phyloP scores from a whole-genome alignment of 1,140 invertebrate species.

The Rhopalosiphum maidis region DNA sequence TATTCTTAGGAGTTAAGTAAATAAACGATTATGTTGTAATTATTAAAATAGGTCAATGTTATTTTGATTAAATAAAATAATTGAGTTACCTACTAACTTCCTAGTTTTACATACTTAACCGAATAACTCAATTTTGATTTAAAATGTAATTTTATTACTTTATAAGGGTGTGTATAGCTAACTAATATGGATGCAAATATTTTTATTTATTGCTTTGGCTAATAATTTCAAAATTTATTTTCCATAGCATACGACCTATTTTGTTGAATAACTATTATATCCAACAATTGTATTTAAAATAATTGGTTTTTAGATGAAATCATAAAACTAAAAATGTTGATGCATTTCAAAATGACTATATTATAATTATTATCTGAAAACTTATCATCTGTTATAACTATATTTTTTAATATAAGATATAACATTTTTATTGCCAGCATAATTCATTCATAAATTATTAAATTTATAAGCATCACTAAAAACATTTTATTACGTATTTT shows the following conservation, averaged over 20 bases:
- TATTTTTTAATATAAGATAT: too few relatives aligned
- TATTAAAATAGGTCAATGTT: background rate
- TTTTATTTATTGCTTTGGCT: too few relatives aligned
- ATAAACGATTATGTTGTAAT: background rate
- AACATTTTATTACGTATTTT: background rate
- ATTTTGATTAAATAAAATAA: background rate
- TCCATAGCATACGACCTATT: background rate
- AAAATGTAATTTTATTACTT: too few relatives aligned
- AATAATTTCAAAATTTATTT: background rate
- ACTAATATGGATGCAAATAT: too few relatives aligned
- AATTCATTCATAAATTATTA: background rate
- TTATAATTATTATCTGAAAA: too few relatives aligned
- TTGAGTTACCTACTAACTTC: background rate
- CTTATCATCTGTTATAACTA: too few relatives aligned
- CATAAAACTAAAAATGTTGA: background rate
- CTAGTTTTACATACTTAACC: background rate
- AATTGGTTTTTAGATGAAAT: background rate
- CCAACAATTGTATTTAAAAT: background rate
- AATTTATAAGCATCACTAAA: background rate
- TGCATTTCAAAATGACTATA: too few relatives aligned
- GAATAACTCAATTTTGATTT: too few relatives aligned
- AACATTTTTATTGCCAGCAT: too few relatives aligned
- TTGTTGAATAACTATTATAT: background rate
- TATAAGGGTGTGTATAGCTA: too few relatives aligned
- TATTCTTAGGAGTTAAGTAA: background rate